These are phyloP conservation scores for Acanthacorydalis orientalis DNA, from an alignment of 2,888 invertebrate species.

Conservation along the genomic window DNA sequence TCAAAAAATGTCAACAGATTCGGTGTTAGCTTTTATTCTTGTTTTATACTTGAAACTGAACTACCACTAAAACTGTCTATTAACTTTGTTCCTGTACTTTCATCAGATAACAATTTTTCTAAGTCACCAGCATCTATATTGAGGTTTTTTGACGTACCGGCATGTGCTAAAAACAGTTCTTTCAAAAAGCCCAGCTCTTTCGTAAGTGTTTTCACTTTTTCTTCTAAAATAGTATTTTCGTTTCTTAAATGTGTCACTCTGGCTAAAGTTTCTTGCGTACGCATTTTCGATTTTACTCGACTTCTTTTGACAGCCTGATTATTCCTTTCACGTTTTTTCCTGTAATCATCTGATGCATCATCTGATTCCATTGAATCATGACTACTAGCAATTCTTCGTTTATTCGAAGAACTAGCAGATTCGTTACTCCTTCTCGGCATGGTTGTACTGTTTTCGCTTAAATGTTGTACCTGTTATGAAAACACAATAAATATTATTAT, in stretches of 20 bases:
- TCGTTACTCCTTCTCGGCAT: constrained; percentile 7
- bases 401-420: constrained; percentile 18
- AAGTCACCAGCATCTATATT: constrained; percentile 33
- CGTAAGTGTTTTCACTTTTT: constrained; percentile 64
- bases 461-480: too few species aligned
- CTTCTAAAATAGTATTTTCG: constrained; percentile 64
- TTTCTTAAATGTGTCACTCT: constrained; percentile 57
- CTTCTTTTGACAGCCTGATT: constrained; percentile 76
- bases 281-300: constrained; percentile 57
- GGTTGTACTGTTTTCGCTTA: too few species aligned
- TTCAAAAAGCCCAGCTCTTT: constrained; percentile 66
- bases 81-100: constrained; percentile 11
- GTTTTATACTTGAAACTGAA: too few species aligned
- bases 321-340: constrained; percentile 57
- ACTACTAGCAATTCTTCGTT: constrained; percentile 17
- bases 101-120: constrained; percentile 36
- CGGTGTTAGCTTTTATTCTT: too few species aligned
- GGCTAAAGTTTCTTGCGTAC: constrained; percentile 60
- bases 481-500: too few species aligned
- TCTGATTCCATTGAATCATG: constrained; percentile 43
- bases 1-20: too few species aligned
- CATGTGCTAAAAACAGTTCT: constrained; percentile 65
- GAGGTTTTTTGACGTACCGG: constrained; percentile 39
- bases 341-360: constrained; percentile 41
- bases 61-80: neutral